Base-by-base conservation (phyloP, 2,888 invertebrate species). In the Apoda limacodes region DNA sequence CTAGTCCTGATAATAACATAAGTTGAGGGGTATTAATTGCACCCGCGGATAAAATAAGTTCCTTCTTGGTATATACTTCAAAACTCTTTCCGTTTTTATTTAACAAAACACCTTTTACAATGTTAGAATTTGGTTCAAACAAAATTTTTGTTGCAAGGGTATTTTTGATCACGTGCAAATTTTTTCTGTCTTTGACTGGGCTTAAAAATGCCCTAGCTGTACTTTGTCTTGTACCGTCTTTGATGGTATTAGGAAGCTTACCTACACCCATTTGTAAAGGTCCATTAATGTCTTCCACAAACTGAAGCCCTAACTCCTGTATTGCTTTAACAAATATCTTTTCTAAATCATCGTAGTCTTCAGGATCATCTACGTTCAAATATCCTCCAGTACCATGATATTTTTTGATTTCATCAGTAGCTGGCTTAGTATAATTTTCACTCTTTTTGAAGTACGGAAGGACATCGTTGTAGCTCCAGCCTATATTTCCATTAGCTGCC, bases 401-500 rank as follows among this genome's bases (percentile, higher is more conserved):
- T n/a, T 33, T 30, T 32, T 14, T 31, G 13, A 12, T 33, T 3
- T 9, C 30, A 27, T 34, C 39, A 6, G 12, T 37, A 23, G 40
- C 21, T 4, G 37, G 29, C 10, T 9, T 15, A 3, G 37, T 25
- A 10, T 41, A 23, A 5, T 39, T 39, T 39, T 48, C 47, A 25
- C 39, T 41, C 31, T 48, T 49, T 24, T 34, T 46, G 19, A 58
- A 43, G 30, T 53, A 57, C 1, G 35, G 37, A 3, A 43, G 13
- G 12, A 49, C 37, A 31, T 43, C 13, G 6, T 37, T 20, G 14
- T 80, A 83, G 10, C 63, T 62, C 83, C 84, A 84, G 0, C 85
- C 86, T 0, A 42, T 22, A 25, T 82, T 74, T 4, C 81, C 80
- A 6, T 55, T 38, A 1, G 63, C 60, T 1, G 63, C 62, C 83